Evolutionary conservation across 2,797 vertebrate genomes (phyloP), one percentile per base, ranked within the genome.

Genomic region (Crypturellus tataupa): DNA sequence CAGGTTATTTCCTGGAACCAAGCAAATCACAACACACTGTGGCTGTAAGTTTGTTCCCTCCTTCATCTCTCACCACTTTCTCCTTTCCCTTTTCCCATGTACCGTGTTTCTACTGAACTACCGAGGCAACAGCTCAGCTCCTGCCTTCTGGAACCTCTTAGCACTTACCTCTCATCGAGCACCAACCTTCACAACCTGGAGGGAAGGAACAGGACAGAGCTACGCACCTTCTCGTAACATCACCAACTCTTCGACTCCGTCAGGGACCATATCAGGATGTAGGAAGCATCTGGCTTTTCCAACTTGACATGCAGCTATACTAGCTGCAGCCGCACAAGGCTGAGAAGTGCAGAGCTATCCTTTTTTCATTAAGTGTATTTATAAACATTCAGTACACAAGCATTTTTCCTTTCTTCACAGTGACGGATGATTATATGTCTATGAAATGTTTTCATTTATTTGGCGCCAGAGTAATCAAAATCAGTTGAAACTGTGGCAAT

Each of bases 401-500:
- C 96, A 93, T 96, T 97, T 96, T 85, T 76, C 94, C 95, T 96
- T 95, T 95, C 96, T 97, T 97, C 95, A 85, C 96, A 97, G 96
- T 89, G 96, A 97, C 39, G 92, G 94, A 94, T 97, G 97, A 97
- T 97, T 97, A 95, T 95, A 97, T 23, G 93, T 92, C 96, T 96
- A 90, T 93, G 96, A 96, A 94, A 98, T 97, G 97, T 98, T 98
- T 98, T 97, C 97, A 97, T 97, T 97, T 98, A 93, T 98, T 97
- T 98, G 97, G 97, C 97, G 97, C 97, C 97, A 97, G 95, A 83
- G 94, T 97, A 98, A 98, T 98, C 97, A 97, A 96, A 98, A 97
- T 98, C 97, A 98, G 97, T 98, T 92, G 94, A 97, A 96, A 96
- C 87, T 77, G 85, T 86, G 94, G 96, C 85, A 82, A 96, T 77